Evolutionary conservation across 2,888 invertebrate species (phyloP), one percentile per base, ranked within the genome.

Genomic region (Stenotaenia linearis): DNA sequence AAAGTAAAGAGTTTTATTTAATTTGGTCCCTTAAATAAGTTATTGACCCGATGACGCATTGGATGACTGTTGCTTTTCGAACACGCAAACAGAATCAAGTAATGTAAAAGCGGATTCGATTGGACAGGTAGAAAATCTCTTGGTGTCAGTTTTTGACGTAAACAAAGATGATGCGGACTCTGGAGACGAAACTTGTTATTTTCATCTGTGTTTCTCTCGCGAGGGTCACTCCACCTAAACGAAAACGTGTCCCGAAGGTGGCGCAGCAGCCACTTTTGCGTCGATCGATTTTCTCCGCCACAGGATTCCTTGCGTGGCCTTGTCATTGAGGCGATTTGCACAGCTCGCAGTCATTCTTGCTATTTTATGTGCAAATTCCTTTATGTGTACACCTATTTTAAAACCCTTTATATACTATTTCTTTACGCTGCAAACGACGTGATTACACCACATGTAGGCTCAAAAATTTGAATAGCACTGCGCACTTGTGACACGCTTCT

Each of bases 371-470:
- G 50, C 50, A 50, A 50, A 50, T 50, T 18, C 50, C 50, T 50
- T 50, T 50, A 50, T 50, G 50, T n/a, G 56, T 81, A 84, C 76
- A 50, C 50, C 18, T 50, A 50, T 50, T 50, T 50, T 50, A 18
- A 50, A 50, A 50, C 50, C 50, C 18, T 50, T 50, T 50, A 50
- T 50, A 7, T 50, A 18, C 21, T n/a, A n/a, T 50, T 50, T 9
- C 50, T 50, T 50, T 18, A 50, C 18, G 50, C 18, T 50, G 50
- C 50, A 50, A 50, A 50, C 50, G 50, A 50, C 50, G 50, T 50
- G 50, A 50, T 50, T 50, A 50, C 50, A 50, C 50, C 50, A 50
- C 50, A 50, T 50, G 50, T 50, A 50, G 50, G 50, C 50, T 50
- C 50, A 50, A 50, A 15, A 50, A 50, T 50, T 50, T 50, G 50